Base-by-base conservation (phyloP, 2,113 vertebrate genomes). In the Rhea pennata region DNA sequence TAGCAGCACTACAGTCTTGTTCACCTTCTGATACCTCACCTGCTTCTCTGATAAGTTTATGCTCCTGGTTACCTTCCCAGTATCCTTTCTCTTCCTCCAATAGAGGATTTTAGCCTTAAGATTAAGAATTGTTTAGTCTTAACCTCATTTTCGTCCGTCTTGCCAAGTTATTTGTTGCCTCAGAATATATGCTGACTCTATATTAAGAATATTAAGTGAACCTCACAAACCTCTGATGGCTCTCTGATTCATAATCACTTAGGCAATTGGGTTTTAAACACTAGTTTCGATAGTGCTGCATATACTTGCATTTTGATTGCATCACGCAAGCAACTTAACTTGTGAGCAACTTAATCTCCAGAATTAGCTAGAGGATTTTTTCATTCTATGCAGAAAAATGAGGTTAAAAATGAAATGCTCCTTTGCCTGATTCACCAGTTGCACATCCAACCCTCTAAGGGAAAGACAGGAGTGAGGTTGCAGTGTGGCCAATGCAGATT, bases 11-110 rank as follows among this genome's bases (percentile, higher is more conserved):
- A 29, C 27, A 44, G 17, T 1, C 48, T 27, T 19, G 51, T 5
- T 51, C 75, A 27, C 24, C 54, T 46, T 51, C 84, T 48, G 72
- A 5, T 15, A 19, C 40, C 87, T 91, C 83, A 92, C 93, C 91
- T 94, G 71, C 1, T 16, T 3, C 29, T 10, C 7, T 0, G 2
- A 6, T 1, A 50, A 8, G 5, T 54, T 61, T 9, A 26, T 5
- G 20, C 33, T 54, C 69, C 39, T 20, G 14, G 4, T 59, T 20
- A 13, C 31, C 62, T 22, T n/a, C 54, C 21, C 19, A 33, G 9
- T 0, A 83, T 12, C 72, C 83, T 67, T 15, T 39, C 0, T 20
- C 39, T 20, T 62, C 26, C 24, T 73, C 19, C 77, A n/a, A 19
- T 26, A 78, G 10, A 31, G 15, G 51, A 76, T 56, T 76, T 48